Base-by-base conservation (phyloP, 2,797 vertebrate genomes). In the Pachyuromys duprasi region DNA sequence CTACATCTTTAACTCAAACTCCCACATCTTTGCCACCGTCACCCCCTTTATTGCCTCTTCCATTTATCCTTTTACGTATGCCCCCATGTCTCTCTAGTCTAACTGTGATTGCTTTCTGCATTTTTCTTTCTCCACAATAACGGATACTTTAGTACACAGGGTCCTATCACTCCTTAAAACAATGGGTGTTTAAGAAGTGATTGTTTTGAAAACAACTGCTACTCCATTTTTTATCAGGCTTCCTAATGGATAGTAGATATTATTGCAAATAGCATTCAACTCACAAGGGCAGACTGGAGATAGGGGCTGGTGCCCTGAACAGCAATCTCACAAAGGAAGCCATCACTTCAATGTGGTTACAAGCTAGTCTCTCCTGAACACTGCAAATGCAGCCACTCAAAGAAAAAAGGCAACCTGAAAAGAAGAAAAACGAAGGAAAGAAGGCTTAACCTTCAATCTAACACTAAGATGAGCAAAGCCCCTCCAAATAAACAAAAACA, bases 381-480 rank as follows among this genome's bases (percentile, higher is more conserved):
- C 13, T 55, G n/a, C 49, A 70, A 86, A 86, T 70, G 45, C 20
- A 36, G 55, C 22, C 22, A 36, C 31, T 53, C 31, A 86, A 53
- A 86, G 45, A 70, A 69, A 60, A 20, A 65, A 84, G 33, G 49
- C 33, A 86, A 70, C 33, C 15, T 39, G 79, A 28, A 45, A 26
- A 39, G 0, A 14, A 28, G 26, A 2, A 15, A 49, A 49, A 26
- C 14, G 9, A 45, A 15, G 24, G 0, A 14, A 28, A 14, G 2
- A 8, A 28, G 55, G 13, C 39, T n/a, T 53, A 53, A 53, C 2
- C 17, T 55, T 55, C 22, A 69, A 70, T 70, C 2, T 55, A n/a
- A 86, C 42, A 17, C 18, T 22, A 55, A 55, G 20, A 36, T 86
- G 7, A 70, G 24, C 65, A 86, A 70, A 65, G 7, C 22, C 33